phyloP scores from a whole-genome alignment of 2,888 invertebrate species.

The Abrostola tripartita region DNA sequence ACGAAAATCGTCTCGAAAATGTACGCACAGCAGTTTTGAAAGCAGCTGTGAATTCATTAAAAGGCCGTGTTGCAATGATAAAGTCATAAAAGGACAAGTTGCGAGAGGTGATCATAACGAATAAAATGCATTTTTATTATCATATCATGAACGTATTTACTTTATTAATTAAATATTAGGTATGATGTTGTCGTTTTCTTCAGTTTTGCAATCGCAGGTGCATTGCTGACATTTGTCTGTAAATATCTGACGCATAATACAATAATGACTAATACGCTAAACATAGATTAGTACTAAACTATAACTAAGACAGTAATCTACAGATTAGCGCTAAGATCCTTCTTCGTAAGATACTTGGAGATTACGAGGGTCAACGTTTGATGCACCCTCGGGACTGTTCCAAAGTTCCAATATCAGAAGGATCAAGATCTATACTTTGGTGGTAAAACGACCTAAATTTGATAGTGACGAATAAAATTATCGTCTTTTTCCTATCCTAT shows the following conservation, averaged over 20 bases:
- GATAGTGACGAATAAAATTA: too few relatives aligned
- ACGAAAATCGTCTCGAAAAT: constrained; percentile 35
- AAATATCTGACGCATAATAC: constrained; percentile 13
- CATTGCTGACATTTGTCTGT: constrained; percentile 24
- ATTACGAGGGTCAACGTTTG: too few relatives aligned
- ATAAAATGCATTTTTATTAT: constrained; percentile 45
- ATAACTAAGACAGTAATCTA: too few relatives aligned
- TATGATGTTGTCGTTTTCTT: constrained; percentile 18
- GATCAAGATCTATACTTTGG: too few relatives aligned
- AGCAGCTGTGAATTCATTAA: constrained; percentile 59
- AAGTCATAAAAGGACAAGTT: constrained; percentile 60
- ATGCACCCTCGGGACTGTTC: too few relatives aligned
- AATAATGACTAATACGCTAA: constrained; percentile 18
- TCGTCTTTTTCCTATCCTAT: too few relatives aligned
- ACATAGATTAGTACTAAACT: too few relatives aligned
- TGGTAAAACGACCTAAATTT: too few relatives aligned
- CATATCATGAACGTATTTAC: constrained; percentile 27
- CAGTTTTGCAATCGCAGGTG: constrained; percentile 40
- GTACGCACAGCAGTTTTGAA: constrained; percentile 39
- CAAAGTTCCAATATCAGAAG: too few relatives aligned
- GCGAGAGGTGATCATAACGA: constrained; percentile 45
- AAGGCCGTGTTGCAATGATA: constrained; percentile 57
- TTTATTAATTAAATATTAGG: constrained; percentile 31
- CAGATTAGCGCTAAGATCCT: too few relatives aligned
- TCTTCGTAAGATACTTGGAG: too few relatives aligned